phyloP scores from a whole-genome alignment of 2,797 vertebrate genomes.

The Arctocebus calabarensis region DNA sequence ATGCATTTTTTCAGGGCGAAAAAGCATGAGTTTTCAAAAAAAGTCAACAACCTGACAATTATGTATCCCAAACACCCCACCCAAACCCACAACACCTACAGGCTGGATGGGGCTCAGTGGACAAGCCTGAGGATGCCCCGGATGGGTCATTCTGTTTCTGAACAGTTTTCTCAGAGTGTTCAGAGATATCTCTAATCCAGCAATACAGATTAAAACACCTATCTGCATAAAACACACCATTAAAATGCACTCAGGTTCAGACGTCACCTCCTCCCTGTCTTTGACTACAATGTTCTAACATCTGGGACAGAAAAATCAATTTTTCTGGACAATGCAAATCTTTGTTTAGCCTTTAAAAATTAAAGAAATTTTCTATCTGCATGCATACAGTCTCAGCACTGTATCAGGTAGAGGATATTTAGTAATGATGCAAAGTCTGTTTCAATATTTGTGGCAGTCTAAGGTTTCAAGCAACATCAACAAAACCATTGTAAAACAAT shows the following conservation, averaged over 20 bases:
- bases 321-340: not conserved
- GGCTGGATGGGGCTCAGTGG: not conserved
- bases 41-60: not conserved
- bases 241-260: constrained; percentile 35
- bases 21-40: not conserved
- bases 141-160: not conserved
- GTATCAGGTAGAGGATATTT: not conserved
- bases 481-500: not conserved
- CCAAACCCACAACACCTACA: not conserved
- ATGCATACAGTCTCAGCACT: not conserved
- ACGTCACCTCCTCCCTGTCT: not conserved
- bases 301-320: not conserved
- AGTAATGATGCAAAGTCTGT: constrained; percentile 40
- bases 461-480: not conserved
- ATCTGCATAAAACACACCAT: not conserved
- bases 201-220: constrained; percentile 29
- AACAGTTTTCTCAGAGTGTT: constrained; percentile 15
- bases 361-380: constrained; percentile 13
- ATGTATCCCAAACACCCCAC: not conserved
- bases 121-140: not conserved
- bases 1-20: not conserved
- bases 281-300: not conserved
- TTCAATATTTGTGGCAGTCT: not conserved
- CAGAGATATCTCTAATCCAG: not conserved
- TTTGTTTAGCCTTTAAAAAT: constrained; percentile 39